phyloP scores from a whole-genome alignment of 2,113 vertebrate genomes.

The Silurus meridionalis region DNA sequence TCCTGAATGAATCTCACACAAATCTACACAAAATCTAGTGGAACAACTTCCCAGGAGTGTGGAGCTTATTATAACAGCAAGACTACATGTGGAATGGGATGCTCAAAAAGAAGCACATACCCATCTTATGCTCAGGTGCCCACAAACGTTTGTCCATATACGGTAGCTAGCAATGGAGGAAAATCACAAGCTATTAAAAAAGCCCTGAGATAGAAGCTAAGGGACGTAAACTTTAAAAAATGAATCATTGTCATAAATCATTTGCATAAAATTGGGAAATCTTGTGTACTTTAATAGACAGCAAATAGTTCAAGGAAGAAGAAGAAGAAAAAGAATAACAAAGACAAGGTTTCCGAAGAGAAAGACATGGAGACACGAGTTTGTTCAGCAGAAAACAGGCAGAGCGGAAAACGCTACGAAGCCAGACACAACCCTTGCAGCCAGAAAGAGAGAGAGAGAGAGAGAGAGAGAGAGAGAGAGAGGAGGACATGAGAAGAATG shows the following conservation, averaged over 20 bases:
- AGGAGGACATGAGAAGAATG: slow-evolving; percentile 5
- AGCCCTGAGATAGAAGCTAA: not conserved
- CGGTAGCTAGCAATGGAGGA: no score
- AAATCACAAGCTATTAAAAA: not conserved
- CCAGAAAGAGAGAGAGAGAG: slow-evolving; percentile 40
- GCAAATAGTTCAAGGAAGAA: not conserved
- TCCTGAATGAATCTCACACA: no score
- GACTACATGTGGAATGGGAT: no score
- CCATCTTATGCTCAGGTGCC: no score
- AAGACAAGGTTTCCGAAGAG: slow-evolving; percentile 57
- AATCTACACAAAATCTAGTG: no score
- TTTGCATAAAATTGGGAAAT: not conserved
- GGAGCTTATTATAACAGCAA: no score
- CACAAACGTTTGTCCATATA: no score
- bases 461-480: slow-evolving; percentile 6
- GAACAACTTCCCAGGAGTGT: no score
- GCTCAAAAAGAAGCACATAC: no score
- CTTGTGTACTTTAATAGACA: not conserved
- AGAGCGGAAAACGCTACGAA: slow-evolving; percentile 47
- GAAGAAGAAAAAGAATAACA: slow-evolving; percentile 43
- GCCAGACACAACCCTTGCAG: slow-evolving; percentile 22
- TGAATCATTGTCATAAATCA: not conserved
- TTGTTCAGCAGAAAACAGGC: slow-evolving; percentile 61
- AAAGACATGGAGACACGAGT: slow-evolving; percentile 58
- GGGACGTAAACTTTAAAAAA: not conserved